A percentile compares a stretch with the other conserved stretches of the same genome.
These are phyloP conservation scores for Cebuella pygmaea DNA, from an alignment of 2,797 vertebrate species.

Conservation along the genomic window DNA sequence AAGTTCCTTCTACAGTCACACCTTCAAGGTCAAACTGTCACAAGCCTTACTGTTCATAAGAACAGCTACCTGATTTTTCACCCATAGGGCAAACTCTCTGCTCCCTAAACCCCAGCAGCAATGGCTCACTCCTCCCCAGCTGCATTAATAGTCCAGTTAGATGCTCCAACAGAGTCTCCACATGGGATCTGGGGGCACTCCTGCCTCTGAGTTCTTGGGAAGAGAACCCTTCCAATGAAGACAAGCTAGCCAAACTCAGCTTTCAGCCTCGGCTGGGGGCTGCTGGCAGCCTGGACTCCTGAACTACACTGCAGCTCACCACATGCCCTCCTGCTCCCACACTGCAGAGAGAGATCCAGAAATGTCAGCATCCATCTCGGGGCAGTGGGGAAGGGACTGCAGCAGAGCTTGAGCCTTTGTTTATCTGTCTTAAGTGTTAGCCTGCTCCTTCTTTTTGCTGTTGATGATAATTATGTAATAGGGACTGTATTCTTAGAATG, in stretches of 20 bases:
- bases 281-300: neutral
- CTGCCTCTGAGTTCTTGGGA: neutral
- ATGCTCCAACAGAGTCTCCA: neutral
- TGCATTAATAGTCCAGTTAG: neutral
- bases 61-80: neutral
- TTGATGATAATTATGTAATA: neutral
- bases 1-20: neutral
- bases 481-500: neutral
- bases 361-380: neutral
- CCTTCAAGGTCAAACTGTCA: neutral
- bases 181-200: neutral
- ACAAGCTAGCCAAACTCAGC: neutral
- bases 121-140: neutral
- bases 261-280: neutral
- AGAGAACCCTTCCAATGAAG: no score
- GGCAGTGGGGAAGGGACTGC: neutral
- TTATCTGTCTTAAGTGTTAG: neutral
- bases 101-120: neutral
- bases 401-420: neutral
- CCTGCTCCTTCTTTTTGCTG: neutral
- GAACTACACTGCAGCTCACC: neutral
- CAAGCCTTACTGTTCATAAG: neutral
- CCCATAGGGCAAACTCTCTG: neutral
- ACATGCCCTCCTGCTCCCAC: neutral
- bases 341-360: neutral